phyloP scores from a whole-genome alignment of 1,140 invertebrate species.

The Drosophila sulfurigaster region DNA sequence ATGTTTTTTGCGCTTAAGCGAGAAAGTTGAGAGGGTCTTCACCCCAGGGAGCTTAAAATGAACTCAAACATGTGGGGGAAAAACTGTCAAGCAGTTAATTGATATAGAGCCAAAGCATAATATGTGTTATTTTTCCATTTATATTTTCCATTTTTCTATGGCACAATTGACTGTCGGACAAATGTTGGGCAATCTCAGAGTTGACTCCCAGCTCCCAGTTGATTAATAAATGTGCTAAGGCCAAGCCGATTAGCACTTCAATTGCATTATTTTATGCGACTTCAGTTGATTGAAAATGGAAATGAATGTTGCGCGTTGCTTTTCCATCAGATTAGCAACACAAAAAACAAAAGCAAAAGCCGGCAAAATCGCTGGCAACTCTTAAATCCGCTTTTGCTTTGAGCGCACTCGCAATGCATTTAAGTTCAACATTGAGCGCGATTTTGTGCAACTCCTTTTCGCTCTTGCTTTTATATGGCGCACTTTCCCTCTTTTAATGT shows the following conservation, averaged over 20 bases:
- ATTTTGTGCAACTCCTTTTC: slow-evolving; percentile 5
- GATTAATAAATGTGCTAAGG: slow-evolving; percentile 36
- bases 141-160: slow-evolving; percentile 8
- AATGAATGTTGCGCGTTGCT: slow-evolving; percentile 50
- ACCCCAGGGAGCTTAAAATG: background rate
- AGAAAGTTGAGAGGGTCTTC: slow-evolving; percentile 1
- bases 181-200: background rate
- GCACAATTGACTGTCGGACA: background rate
- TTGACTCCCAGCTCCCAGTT: slow-evolving; percentile 3
- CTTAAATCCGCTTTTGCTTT: slow-evolving; percentile 48
- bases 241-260: slow-evolving; percentile 43
- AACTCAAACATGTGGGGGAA: slow-evolving; percentile 13
- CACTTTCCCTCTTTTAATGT: background rate
- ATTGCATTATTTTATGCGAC: slow-evolving; percentile 73
- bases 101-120: slow-evolving; percentile 20
- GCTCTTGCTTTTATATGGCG: slow-evolving; percentile 1
- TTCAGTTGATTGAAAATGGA: slow-evolving; percentile 70
- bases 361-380: slow-evolving; percentile 9
- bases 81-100: slow-evolving; percentile 29
- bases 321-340: slow-evolving; percentile 34
- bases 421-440: slow-evolving; percentile 29
- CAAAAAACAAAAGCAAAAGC: slow-evolving; percentile 35
- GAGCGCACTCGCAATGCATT: slow-evolving; percentile 48
- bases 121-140: background rate
- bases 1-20: slow-evolving; percentile 6